phyloP scores from a whole-genome alignment of 2,113 vertebrate species.

The Callocephalon fimbriatum region DNA sequence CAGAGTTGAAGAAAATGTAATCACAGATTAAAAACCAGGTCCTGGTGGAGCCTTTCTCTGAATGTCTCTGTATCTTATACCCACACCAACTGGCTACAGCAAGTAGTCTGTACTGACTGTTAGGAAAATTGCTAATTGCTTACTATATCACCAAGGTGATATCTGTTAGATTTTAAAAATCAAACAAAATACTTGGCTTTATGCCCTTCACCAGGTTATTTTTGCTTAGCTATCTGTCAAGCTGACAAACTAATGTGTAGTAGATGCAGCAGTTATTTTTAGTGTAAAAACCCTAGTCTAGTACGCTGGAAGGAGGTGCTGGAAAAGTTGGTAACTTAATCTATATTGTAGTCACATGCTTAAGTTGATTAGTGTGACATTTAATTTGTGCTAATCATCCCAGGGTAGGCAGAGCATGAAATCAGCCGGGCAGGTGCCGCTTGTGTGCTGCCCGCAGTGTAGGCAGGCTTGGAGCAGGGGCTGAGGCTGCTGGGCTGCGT shows the following conservation, averaged over 20 bases:
- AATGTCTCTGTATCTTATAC: neutral
- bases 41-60: neutral
- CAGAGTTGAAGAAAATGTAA: neutral
- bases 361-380: neutral
- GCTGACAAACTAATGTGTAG: neutral
- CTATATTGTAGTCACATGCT: neutral
- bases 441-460: rapidly evolving
- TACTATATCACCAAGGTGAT: neutral
- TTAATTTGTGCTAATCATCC: neutral
- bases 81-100: neutral
- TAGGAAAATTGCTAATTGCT: neutral
- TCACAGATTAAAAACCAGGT: neutral
- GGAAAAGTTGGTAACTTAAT: neutral
- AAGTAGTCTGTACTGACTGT: neutral
- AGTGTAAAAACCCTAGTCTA: neutral
- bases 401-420: neutral
- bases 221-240: neutral
- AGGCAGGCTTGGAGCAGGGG: neutral
- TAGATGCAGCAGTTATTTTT: neutral
- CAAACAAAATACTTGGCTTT: neutral
- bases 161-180: neutral
- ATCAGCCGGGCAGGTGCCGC: neutral
- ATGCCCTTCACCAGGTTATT: neutral
- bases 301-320: neutral
- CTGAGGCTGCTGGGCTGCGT: neutral